Percentiles rank a stretch among this genome's conserved stretches.
phyloP scores from a whole-genome alignment of 2,113 vertebrate genomes.

The Elephantulus edwardii region DNA sequence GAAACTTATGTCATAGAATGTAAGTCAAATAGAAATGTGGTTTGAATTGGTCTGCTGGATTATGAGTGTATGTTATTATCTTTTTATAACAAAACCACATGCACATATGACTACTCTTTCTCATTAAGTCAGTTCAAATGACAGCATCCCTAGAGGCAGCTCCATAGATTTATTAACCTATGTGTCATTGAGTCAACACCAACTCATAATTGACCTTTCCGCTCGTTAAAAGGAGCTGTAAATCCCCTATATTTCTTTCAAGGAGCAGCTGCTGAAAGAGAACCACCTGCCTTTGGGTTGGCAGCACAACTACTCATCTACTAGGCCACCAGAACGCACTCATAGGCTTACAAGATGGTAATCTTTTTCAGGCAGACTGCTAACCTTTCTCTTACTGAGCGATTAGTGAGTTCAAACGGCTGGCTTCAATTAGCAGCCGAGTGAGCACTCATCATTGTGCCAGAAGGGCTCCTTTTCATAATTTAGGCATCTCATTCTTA shows the following conservation, averaged over 20 bases:
- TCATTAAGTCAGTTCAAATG: neutral
- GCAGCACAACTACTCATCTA: too few species aligned
- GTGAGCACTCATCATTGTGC: neutral
- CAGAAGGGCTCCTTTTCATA: neutral
- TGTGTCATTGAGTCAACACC: too few species aligned
- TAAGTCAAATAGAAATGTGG: slow-evolving; percentile 6
- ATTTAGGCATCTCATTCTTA: neutral
- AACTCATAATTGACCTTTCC: too few species aligned
- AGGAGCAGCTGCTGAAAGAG: too few species aligned
- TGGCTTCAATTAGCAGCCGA: too few species aligned
- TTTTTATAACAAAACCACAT: neutral
- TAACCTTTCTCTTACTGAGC: neutral
- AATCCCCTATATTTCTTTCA: too few species aligned
- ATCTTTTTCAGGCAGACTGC: neutral
- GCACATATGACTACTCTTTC: neutral
- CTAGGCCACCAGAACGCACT: too few species aligned
- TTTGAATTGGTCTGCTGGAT: neutral
- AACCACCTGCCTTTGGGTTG: too few species aligned
- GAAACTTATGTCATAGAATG: neutral
- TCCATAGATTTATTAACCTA: neutral
- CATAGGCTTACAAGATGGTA: too few species aligned
- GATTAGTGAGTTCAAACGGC: neutral
- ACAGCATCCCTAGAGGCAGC: neutral
- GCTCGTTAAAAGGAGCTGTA: too few species aligned
- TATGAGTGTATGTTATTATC: neutral